Conservation (phyloP, 2,888 invertebrate genomes). For the Scaptomyza reducta region DNA sequence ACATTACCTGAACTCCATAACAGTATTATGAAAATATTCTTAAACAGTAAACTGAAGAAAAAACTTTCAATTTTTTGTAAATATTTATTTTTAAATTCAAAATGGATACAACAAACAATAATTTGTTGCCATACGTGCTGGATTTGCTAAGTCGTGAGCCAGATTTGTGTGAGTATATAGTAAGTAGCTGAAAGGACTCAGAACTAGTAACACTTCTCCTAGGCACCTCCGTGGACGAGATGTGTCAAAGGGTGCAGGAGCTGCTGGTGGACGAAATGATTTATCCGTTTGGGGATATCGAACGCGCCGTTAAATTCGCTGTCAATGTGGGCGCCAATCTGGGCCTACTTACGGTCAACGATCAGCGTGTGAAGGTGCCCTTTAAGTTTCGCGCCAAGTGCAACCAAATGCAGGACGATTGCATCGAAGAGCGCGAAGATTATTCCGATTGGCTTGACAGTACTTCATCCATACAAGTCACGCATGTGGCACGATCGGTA, state of each 20-base stretch:
- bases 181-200: neutral
- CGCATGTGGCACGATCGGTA: constrained; percentile 15
- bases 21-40: neutral
- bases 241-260: constrained; percentile 27
- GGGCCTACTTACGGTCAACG: constrained; percentile 42
- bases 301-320: constrained; percentile 41
- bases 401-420: neutral
- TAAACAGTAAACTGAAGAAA: neutral
- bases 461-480: neutral
- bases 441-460: too few relatives aligned
- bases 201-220: neutral
- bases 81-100: constrained; percentile 18
- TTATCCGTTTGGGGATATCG: constrained; percentile 23
- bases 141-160: constrained; percentile 50
- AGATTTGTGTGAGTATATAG: constrained; percentile 35
- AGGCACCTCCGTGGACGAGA: constrained; percentile 20
- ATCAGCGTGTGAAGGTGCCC: constrained; percentile 9
- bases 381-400: constrained; percentile 3
- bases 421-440: too few relatives aligned
- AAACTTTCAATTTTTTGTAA: neutral
- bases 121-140: constrained; percentile 53
- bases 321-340: constrained; percentile 49
- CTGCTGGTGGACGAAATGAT: constrained; percentile 27
- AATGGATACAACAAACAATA: constrained; percentile 36
- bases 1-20: neutral